Percentiles rank a stretch among this genome's conserved stretches.
phyloP scores from a whole-genome alignment of 2,888 invertebrate genomes.

The Cerastis rubricosa region DNA sequence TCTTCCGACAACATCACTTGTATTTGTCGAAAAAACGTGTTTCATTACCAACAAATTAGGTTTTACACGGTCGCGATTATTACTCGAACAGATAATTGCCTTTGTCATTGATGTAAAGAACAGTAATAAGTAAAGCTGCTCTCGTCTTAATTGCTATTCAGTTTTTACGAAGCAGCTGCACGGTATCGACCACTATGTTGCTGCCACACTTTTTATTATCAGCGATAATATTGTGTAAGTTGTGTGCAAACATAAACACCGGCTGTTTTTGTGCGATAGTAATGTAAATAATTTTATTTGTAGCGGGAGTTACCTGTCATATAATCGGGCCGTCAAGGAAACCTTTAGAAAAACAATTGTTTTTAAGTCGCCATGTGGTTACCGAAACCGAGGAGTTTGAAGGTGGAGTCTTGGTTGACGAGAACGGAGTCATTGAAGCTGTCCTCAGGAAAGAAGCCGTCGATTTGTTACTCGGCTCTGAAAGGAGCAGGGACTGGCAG shows the following conservation, averaged over 20 bases:
- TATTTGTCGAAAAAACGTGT: constrained; percentile 41
- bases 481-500: constrained; percentile 68
- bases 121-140: constrained; percentile 32
- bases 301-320: constrained; percentile 54
- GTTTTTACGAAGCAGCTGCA: constrained; percentile 56
- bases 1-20: constrained; percentile 4
- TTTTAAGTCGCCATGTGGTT: constrained; percentile 86
- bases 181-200: constrained; percentile 61
- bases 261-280: constrained; percentile 2
- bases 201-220: constrained; percentile 50
- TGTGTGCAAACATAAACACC: constrained; percentile 7
- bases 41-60: constrained; percentile 32
- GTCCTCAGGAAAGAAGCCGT: constrained; percentile 87
- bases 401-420: constrained; percentile 91
- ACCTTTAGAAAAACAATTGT: constrained; percentile 75
- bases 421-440: constrained; percentile 90
- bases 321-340: constrained; percentile 50
- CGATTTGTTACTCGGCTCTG: constrained; percentile 64
- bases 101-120: constrained; percentile 60
- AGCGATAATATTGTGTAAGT: constrained; percentile 61
- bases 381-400: constrained; percentile 88
- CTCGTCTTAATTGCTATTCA: constrained; percentile 48
- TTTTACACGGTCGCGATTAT: constrained; percentile 36
- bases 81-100: constrained; percentile 53
- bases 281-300: constrained; percentile 42